phyloP scores from a whole-genome alignment of 2,797 vertebrate species.

The Salarias fasciatus region DNA sequence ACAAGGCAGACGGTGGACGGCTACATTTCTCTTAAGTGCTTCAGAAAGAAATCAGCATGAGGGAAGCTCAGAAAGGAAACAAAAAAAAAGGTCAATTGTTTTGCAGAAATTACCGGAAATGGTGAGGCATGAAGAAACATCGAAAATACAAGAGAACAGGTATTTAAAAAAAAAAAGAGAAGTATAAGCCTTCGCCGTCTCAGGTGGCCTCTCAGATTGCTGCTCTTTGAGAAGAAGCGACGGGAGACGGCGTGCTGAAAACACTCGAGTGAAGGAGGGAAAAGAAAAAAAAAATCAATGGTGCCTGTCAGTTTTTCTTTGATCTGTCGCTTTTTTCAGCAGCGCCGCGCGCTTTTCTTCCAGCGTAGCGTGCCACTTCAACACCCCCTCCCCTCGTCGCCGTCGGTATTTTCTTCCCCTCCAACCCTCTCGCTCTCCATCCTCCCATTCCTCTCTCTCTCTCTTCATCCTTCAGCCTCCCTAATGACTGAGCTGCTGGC shows the following conservation, averaged over 20 bases:
- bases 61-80: slow-evolving; percentile 7
- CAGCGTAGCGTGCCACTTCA: slow-evolving; percentile 19
- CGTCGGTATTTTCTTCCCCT: slow-evolving; percentile 10
- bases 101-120: slow-evolving; percentile 30
- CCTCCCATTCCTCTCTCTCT: slow-evolving; percentile 7
- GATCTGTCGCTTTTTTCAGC: slow-evolving; percentile 39
- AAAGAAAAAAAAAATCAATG: slow-evolving; percentile 51
- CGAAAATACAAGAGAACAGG: slow-evolving; percentile 1
- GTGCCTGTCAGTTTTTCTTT: slow-evolving; percentile 52
- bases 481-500: slow-evolving; percentile 67
- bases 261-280: slow-evolving; percentile 42
- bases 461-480: slow-evolving; percentile 33
- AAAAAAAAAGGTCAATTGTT: slow-evolving; percentile 14
- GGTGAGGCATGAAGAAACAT: background rate
- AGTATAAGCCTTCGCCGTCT: slow-evolving; percentile 44
- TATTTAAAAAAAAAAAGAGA: slow-evolving; percentile 11
- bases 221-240: slow-evolving; percentile 58
- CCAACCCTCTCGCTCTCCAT: too few relatives aligned
- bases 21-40: too few relatives aligned
- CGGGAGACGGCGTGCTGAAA: slow-evolving; percentile 51
- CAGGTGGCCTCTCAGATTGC: slow-evolving; percentile 74
- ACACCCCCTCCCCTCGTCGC: background rate
- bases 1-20: too few relatives aligned
- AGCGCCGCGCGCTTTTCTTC: slow-evolving; percentile 38
- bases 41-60: slow-evolving; percentile 3